Base-by-base conservation (phyloP, 2,797 vertebrate species). In the Xenops minutus region DNA sequence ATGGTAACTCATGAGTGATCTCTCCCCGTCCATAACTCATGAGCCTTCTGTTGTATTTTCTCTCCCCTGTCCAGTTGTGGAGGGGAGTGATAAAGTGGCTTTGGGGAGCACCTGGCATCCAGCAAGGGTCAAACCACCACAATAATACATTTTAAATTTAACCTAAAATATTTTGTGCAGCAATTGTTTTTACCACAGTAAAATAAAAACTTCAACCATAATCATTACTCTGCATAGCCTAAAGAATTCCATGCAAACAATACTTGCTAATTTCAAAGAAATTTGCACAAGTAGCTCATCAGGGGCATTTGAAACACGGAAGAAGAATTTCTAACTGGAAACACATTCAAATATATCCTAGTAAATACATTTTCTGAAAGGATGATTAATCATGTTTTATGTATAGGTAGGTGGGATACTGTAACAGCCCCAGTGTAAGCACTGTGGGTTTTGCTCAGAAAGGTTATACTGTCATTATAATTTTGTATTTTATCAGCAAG, bases 401-500 rank as follows among this genome's bases (percentile, higher is more conserved):
- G 17, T 39, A 58, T 19, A 76, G 19, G 1, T 37, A 76, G 54
- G 36, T 51, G 34, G 37, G 21, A 52, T 36, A 56, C 1, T 37
- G 39, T 58, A 75, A 78, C 6, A 68, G 16, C 14, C 21, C 10
- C 41, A 23, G 36, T 24, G 32, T 24, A 62, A n/a, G 46, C 46
- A 68, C 4, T 55, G 8, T 18, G 48, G 29, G 9, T 93, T 56
- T 82, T 88, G 20, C 46, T 82, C 36, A 63, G 52, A 81, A 74
- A 58, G 11, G 9, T 36, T 52, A 51, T 30, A 36, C 10, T 29
- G 20, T 71, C 39, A 74, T 61, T 32, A 12, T 29, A 55, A 44
- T 56, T 89, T 34, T 78, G 56, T 52, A 72, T 71, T 89, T 89
- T 73, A 66, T 46, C 55, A 74, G 48, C 21, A 89, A 82, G 52